Evolutionary conservation across 1,140 invertebrate genomes (phyloP).

Genomic region (Neodiprion lecontei): DNA sequence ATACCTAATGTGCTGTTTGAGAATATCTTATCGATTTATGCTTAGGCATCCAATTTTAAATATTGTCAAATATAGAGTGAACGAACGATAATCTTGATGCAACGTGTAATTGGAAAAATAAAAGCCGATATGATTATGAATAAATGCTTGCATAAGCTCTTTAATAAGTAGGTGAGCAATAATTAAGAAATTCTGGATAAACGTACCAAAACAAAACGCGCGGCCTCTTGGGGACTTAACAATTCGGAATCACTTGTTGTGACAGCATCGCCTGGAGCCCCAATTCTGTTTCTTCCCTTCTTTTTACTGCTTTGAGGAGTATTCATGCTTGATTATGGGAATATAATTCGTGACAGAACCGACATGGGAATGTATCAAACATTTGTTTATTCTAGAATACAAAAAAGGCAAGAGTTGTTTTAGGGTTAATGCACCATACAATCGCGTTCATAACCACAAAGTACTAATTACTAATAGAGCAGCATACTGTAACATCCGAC

Average conservation of each 20-base stretch:
- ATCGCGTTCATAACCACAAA: no score
- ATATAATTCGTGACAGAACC: background rate
- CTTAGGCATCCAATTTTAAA: background rate
- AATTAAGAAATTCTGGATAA: background rate
- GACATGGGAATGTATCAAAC: no score
- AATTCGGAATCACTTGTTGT: conserved; percentile 40
- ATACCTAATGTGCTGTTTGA: conserved; percentile 1
- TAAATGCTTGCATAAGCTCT: conserved; percentile 12
- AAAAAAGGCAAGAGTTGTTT: no score
- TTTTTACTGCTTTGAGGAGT: conserved; percentile 54
- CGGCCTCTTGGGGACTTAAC: conserved; percentile 46
- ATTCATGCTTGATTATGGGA: conserved; percentile 38
- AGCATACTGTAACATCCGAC: no score
- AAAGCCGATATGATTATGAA: background rate
- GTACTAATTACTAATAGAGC: no score
- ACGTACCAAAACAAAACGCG: conserved; percentile 53
- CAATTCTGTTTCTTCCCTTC: conserved; percentile 52
- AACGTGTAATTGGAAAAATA: conserved; percentile 6
- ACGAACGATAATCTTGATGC: background rate
- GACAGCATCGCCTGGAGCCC: conserved; percentile 39
- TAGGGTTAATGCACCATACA: no score
- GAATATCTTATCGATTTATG: background rate
- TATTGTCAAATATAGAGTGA: background rate
- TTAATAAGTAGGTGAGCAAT: conserved; percentile 13
- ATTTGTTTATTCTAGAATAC: no score